These are phyloP conservation scores for Sus cebifrons DNA, from an alignment of 2,797 vertebrate species.

Conservation along the genomic window DNA sequence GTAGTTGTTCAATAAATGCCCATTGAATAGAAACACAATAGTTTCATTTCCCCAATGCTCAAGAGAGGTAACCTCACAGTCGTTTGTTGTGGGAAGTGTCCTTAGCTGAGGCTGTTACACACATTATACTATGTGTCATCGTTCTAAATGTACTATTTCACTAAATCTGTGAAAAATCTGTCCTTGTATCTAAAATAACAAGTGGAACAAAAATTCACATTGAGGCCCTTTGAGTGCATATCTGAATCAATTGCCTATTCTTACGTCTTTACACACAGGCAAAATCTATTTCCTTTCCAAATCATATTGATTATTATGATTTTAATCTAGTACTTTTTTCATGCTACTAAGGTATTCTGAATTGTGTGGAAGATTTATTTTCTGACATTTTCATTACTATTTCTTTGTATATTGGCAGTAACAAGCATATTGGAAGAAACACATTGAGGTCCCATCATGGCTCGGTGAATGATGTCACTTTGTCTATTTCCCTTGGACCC, in stretches of 20 bases:
- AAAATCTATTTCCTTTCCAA: slow-evolving; percentile 47
- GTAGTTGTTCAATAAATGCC: background rate
- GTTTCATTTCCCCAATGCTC: background rate
- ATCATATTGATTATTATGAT: slow-evolving; percentile 31
- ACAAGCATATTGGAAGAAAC: background rate
- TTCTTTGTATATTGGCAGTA: background rate
- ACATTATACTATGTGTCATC: background rate
- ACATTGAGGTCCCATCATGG: background rate
- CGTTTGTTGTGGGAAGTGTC: too few relatives aligned
- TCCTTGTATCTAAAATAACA: background rate
- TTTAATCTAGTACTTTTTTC: slow-evolving; percentile 14
- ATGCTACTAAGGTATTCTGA: slow-evolving; percentile 51
- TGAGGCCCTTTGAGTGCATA: background rate
- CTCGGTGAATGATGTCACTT: background rate
- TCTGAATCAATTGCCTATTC: background rate
- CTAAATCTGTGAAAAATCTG: background rate
- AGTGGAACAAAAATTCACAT: slow-evolving; percentile 20
- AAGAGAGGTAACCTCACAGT: background rate
- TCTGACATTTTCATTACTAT: background rate
- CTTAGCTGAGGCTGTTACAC: background rate
- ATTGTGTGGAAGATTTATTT: background rate
- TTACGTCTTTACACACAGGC: background rate
- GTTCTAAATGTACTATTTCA: background rate
- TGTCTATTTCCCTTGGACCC: background rate
- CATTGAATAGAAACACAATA: background rate